These are phyloP conservation scores for Cantharis flavilabris DNA, from an alignment of 2,888 invertebrate genomes.

Conservation along the genomic window DNA sequence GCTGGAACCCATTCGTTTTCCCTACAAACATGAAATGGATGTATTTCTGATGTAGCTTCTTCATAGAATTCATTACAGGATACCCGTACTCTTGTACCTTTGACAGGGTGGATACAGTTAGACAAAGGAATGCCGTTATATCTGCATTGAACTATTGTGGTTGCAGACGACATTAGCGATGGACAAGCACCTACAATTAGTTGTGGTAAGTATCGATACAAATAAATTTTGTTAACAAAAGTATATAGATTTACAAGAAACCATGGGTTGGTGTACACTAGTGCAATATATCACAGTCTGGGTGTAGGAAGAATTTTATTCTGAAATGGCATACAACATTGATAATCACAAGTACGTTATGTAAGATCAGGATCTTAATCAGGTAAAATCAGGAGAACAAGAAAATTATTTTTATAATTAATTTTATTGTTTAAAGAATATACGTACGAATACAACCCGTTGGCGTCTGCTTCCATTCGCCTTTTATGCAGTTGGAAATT, in stretches of 20 bases:
- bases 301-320: no score
- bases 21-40: neutral
- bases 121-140: neutral
- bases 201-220: no score
- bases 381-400: no score
- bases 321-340: no score
- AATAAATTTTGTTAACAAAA: no score
- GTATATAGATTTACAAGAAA: no score
- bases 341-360: no score
- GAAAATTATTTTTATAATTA: neutral
- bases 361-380: no score
- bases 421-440: neutral
- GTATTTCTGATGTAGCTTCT: neutral
- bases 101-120: neutral
- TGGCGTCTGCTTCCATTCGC: neutral
- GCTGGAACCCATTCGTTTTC: neutral
- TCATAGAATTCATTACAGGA: neutral
- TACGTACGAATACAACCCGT: neutral
- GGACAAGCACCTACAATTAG: neutral
- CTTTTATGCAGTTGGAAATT: neutral
- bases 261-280: no score
- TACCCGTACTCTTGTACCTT: neutral
- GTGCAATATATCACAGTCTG: no score
- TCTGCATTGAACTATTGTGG: neutral
- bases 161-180: neutral